Conservation (phyloP, 2,797 vertebrate species). For the Phyllotis vaccarum region DNA sequence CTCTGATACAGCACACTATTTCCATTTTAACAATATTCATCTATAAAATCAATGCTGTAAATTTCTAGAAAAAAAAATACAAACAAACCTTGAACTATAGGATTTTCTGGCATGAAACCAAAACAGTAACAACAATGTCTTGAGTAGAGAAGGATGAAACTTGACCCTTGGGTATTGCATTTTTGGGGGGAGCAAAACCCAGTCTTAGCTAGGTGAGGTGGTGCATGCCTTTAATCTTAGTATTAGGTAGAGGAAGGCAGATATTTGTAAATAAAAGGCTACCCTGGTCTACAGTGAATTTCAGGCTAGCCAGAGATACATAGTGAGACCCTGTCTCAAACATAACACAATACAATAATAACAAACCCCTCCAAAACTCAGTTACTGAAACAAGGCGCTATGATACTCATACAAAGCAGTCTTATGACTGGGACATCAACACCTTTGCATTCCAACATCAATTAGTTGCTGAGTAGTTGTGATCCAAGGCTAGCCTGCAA, state of each 20-base stretch:
- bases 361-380: not conserved
- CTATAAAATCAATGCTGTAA: not conserved
- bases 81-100: not conserved
- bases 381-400: not conserved
- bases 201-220: not conserved
- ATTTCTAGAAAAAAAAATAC: constrained; percentile 36
- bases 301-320: not conserved
- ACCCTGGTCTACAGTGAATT: not conserved
- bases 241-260: not conserved
- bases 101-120: constrained; percentile 1
- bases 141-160: not conserved
- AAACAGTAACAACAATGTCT: not conserved
- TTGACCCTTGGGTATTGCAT: not conserved
- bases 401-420: not conserved
- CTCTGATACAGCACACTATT: not conserved
- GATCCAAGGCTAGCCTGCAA: constrained; percentile 29
- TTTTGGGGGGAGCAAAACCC: not conserved
- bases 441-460: not conserved
- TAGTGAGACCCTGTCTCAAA: not conserved
- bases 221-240: not conserved
- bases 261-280: not conserved
- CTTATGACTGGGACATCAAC: not conserved
- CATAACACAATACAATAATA: not conserved
- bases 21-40: not conserved
- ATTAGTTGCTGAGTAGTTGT: not conserved